Base-by-base conservation (phyloP, 2,888 invertebrate genomes). In the Formica aserva region DNA sequence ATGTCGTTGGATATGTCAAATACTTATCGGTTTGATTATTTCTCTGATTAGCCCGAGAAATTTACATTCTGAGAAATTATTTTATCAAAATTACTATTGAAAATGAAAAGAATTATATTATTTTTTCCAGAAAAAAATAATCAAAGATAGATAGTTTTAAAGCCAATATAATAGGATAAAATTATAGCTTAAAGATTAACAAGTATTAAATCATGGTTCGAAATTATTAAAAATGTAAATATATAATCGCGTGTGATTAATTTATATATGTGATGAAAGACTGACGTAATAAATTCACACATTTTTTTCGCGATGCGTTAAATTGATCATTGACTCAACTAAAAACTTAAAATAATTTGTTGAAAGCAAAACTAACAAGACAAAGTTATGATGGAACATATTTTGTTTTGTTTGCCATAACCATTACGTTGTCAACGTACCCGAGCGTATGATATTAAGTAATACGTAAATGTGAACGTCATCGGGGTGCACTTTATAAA, bases 401-500 rank as follows among this genome's bases (percentile, higher is more conserved):
- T 35, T 35, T 29, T 22, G 3, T 29, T 55, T 41, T 26, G 66
- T 57, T 57, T 32, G 66, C 60, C 18, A 11, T 80, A 72, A 60
- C 57, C 48, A 82, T 71, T 74, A 62, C 45, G 62, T 32, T 57
- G 52, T 62, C 67, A 22, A 32, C 66, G 13, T 26, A 22, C n/a
- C 38, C 22, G 26, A 11, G 72, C 52, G 22, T 69, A 57, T 74
- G 78, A 71, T 78, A 71, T 78, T 69, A 78, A 78, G 78, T 78
- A 78, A 71, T 71, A 78, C 41, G 78, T 69, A 69, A 69, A 78
- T 35, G 60, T 45, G 57, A 60, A 60, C 71, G 57, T 69, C 71
- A 78, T 57, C 69, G 57, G 26, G 52, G 29, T 41, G 69, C 41
- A 45, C 71, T 69, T 78, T 78, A 71, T 78, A 78, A 78, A 78